Evolutionary conservation across 2,113 vertebrate genomes (phyloP).

Genomic region (Corythoichthys haematopterus): DNA sequence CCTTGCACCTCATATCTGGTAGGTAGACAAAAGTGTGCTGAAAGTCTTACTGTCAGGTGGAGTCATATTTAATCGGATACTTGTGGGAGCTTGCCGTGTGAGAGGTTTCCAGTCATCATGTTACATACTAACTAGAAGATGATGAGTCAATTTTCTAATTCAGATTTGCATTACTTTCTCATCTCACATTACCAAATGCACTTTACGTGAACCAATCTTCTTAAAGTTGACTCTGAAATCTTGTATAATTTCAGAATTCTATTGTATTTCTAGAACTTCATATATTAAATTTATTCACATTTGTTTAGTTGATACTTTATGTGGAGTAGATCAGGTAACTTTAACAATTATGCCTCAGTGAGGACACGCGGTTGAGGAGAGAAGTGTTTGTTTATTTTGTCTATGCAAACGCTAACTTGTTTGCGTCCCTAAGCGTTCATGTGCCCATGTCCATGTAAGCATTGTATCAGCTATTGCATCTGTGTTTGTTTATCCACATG

Average conservation of each 20-base stretch:
- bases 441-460: constrained; percentile 21
- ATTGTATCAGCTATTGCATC: constrained; percentile 24
- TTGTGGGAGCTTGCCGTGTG: constrained; percentile 45
- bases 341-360: constrained; percentile 11
- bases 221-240: neutral
- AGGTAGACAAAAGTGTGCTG: constrained; percentile 34
- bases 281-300: neutral
- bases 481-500: constrained; percentile 26
- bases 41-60: constrained; percentile 28
- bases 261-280: neutral
- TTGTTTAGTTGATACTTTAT: neutral
- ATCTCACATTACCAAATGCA: constrained; percentile 12
- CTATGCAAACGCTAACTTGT: constrained; percentile 21
- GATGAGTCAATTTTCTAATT: constrained; percentile 25
- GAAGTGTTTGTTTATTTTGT: constrained; percentile 7
- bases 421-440: constrained; percentile 12
- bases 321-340: neutral
- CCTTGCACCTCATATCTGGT: neutral
- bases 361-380: neutral
- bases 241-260: neutral
- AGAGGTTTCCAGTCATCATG: constrained; percentile 37
- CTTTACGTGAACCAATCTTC: constrained; percentile 8
- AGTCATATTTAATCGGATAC: constrained; percentile 45
- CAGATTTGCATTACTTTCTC: constrained; percentile 25
- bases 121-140: constrained; percentile 34